These are phyloP conservation scores for Metallyticus violacea DNA, from an alignment of 2,888 invertebrate species.

Conservation along the genomic window DNA sequence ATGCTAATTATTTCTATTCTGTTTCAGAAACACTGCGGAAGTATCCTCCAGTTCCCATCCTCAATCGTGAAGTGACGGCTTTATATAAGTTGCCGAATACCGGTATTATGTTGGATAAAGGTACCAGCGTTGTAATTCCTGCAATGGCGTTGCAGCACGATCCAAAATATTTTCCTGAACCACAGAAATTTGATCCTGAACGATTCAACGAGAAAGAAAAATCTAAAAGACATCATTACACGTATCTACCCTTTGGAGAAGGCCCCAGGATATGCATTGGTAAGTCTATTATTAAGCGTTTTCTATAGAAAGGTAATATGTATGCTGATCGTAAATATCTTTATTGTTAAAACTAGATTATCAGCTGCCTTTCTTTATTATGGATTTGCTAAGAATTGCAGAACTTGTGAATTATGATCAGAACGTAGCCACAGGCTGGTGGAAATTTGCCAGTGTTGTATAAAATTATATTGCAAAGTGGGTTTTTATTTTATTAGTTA, in stretches of 20 bases:
- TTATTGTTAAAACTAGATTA: too few relatives aligned
- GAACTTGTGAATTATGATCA: too few relatives aligned
- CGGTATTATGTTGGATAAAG: not conserved
- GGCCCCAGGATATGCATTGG: not conserved
- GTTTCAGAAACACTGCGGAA: slow-evolving; percentile 51
- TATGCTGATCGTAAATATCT: too few relatives aligned
- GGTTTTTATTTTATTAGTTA: too few relatives aligned
- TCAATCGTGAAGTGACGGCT: slow-evolving; percentile 52
- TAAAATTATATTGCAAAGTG: too few relatives aligned
- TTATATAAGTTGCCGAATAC: slow-evolving; percentile 35
- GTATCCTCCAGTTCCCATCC: slow-evolving; percentile 49
- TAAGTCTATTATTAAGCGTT: too few relatives aligned
- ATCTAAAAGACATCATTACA: not conserved
- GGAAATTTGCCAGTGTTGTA: too few relatives aligned
- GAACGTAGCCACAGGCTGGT: too few relatives aligned
- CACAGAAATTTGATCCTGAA: not conserved
- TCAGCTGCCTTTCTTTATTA: too few relatives aligned
- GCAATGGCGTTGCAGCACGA: not conserved
- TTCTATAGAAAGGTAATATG: too few relatives aligned
- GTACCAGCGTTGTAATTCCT: not conserved
- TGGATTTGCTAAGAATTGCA: too few relatives aligned
- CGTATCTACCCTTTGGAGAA: not conserved
- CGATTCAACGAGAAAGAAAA: not conserved
- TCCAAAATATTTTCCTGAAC: not conserved
- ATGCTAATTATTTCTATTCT: not conserved